Percentiles rank a stretch among this genome's conserved stretches.
Evolutionary conservation across 2,113 vertebrate genomes (phyloP).

Genomic region (Poicephalus meyeri): DNA sequence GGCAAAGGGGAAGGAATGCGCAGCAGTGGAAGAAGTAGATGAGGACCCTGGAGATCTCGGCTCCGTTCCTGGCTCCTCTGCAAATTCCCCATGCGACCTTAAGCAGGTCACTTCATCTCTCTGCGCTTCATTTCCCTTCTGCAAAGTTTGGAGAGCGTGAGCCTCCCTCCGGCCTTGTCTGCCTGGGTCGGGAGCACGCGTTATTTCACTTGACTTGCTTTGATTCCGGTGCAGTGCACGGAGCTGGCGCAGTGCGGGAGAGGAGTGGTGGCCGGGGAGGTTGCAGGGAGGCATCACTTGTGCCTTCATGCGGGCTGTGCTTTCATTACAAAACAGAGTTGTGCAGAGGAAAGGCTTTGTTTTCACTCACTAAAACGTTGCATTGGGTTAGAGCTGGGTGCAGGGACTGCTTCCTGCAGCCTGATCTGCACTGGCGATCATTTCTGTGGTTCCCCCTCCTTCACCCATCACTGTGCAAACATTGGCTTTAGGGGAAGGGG

Average conservation of each 20-base stretch:
- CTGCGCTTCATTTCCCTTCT: slow-evolving; percentile 24
- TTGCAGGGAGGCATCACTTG: not conserved
- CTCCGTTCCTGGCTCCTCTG: not conserved
- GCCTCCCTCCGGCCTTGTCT: not conserved
- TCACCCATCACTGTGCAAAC: not conserved
- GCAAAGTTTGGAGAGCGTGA: not conserved
- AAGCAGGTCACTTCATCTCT: not conserved
- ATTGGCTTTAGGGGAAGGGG: not conserved
- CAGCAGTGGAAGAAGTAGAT: not conserved
- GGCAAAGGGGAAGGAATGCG: not conserved
- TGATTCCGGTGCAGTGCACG: not conserved
- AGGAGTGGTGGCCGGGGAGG: not conserved
- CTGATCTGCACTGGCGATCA: accelerated
- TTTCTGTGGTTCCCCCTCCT: not conserved
- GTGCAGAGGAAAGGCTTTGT: not conserved
- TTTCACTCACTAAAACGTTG: not conserved
- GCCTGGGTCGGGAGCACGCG: accelerated
- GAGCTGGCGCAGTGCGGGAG: not conserved
- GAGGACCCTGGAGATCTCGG: slow-evolving; percentile 7
- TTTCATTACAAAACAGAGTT: accelerated
- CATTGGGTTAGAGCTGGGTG: not conserved
- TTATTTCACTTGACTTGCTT: not conserved
- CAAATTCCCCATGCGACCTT: not conserved
- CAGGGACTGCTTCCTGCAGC: not conserved
- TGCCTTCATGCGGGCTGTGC: accelerated